Conservation (phyloP, 2,888 invertebrate genomes). For the Tinea semifulvella region DNA sequence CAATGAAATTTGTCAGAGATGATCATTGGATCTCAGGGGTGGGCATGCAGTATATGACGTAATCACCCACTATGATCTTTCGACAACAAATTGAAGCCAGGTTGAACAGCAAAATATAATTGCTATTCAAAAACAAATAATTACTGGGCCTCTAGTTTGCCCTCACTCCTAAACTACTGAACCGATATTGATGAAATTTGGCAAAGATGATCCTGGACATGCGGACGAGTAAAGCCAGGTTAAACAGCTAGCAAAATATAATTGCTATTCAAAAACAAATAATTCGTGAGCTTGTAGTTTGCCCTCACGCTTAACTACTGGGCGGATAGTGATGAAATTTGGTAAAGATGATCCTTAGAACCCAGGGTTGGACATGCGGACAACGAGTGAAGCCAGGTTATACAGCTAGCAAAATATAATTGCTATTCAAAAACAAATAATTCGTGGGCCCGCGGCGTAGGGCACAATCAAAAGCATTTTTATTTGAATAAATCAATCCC, state of each 20-base stretch:
- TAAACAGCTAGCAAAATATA: conserved; percentile 68
- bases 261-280: conserved; percentile 66
- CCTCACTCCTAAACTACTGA: not conserved
- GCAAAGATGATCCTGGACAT: too few species aligned
- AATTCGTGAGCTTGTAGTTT: conserved; percentile 50
- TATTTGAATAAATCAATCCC: conserved; percentile 65
- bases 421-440: conserved; percentile 66
- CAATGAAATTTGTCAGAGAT: not conserved
- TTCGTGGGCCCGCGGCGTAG: conserved; percentile 48
- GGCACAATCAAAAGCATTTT: conserved; percentile 54
- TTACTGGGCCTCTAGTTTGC: conserved; percentile 46
- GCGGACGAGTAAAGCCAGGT: too few species aligned
- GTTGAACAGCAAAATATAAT: conserved; percentile 68
- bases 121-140: conserved; percentile 65
- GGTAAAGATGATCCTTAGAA: too few species aligned
- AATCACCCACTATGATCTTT: too few species aligned
- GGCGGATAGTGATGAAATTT: not conserved
- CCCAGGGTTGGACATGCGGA: too few species aligned
- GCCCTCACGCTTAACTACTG: conserved; percentile 12
- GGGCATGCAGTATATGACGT: too few species aligned
- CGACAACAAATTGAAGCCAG: too few species aligned
- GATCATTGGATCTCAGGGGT: too few species aligned
- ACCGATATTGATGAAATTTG: not conserved
- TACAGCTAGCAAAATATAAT: conserved; percentile 68
- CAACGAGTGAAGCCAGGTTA: too few species aligned